Base-by-base conservation (phyloP, 1,140 invertebrate genomes). In the Aphelenchoides besseyi region DNA sequence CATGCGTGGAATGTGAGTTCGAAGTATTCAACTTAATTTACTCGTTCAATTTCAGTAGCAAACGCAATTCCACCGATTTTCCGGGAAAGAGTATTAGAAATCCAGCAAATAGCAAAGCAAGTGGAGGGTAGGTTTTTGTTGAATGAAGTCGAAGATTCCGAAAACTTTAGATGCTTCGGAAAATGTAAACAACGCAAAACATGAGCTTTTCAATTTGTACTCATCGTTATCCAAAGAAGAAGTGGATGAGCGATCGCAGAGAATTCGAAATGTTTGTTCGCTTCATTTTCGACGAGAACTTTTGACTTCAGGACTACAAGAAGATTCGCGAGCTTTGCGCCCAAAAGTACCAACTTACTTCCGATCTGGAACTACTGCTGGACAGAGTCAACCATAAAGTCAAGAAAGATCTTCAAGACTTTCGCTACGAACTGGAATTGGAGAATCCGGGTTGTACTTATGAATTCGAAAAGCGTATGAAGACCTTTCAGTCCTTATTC, bases 371-470 rank as follows among this genome's bases (percentile, higher is more conserved):
- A 18, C n/a, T 0, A 35, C 16, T 55, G 29, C 5, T 66, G n/a
- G 5, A 66, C 32, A 59, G 57, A 37, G 30, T 36, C 37, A 30
- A 52, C 41, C 0, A 52, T 30, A 18, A 37, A 37, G 16, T 74
- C 48, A 72, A 76, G 23, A 75, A 76, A 41, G 75, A 77, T 16
- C 68, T 75, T n/a, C 69, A 54, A 0, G 48, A 78, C 32, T 77
- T 77, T 57, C 75, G 74, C 29, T 77, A 52, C 59, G 75, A 77
- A 59, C 57, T 77, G 53, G 75, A 77, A 33, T 68, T 70, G 8
- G 75, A 77, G 26, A 77, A 74, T 59, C 73, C 75, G 3, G 75
- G 75, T 61, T 36, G 69, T 0, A 77, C 75, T 0, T 71, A 78
- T 57, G 63, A 52, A 36, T 67, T 76, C 18, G 75, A 77, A 35